Conservation (phyloP, 2,888 invertebrate species). For the Serrognathus titanus region DNA sequence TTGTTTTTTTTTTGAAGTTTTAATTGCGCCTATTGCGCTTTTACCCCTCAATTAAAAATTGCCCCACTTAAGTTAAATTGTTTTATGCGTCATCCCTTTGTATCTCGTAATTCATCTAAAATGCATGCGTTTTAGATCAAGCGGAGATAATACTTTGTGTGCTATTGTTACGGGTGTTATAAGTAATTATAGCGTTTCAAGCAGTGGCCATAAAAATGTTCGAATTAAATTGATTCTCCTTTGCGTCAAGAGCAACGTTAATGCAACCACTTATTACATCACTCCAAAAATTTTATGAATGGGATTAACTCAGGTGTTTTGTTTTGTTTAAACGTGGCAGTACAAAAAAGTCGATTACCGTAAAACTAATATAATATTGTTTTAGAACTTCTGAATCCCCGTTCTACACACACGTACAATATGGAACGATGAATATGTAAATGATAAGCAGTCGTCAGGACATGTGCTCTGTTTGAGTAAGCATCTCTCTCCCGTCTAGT, state of each 20-base stretch:
- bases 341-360: too few relatives aligned
- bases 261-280: too few relatives aligned
- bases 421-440: constrained; percentile 9
- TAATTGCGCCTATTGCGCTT: background rate
- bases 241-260: too few relatives aligned
- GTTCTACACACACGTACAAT: background rate
- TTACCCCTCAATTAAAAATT: background rate
- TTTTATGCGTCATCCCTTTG: constrained; percentile 28
- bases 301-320: too few relatives aligned
- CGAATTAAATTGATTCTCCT: background rate
- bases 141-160: constrained; percentile 21
- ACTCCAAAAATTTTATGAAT: too few relatives aligned
- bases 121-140: constrained; percentile 46
- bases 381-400: background rate
- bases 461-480: constrained; percentile 21
- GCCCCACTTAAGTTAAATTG: constrained; percentile 21
- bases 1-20: too few relatives aligned
- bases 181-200: background rate
- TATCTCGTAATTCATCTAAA: constrained; percentile 45
- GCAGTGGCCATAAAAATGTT: background rate
- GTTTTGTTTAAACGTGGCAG: too few relatives aligned
- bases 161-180: background rate
- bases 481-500: constrained; percentile 21
- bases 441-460: constrained; percentile 19
- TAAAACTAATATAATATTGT: too few relatives aligned